A percentile compares a stretch with the other conserved stretches of the same genome.
Conservation (phyloP, 2,888 invertebrate species). For the Sesamia inferens region DNA sequence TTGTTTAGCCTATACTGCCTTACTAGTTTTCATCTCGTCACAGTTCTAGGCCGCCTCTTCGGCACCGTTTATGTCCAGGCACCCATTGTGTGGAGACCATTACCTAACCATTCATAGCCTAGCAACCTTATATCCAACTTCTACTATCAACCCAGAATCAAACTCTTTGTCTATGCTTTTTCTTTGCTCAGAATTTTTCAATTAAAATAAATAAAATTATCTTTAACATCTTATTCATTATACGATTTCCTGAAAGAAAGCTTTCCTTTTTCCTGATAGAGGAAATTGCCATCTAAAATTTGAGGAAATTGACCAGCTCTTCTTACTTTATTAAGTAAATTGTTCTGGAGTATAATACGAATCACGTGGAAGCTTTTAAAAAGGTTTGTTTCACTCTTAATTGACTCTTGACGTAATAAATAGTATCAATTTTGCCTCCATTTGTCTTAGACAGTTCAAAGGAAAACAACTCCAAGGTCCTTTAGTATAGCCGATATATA, state of each 20-base stretch:
- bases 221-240: constrained; percentile 15
- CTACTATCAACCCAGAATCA: not conserved
- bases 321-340: constrained; percentile 24
- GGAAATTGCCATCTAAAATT: constrained; percentile 38
- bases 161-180: not conserved
- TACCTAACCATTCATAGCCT: not conserved
- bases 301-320: constrained; percentile 35
- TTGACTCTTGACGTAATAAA: not conserved
- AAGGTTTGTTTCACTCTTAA: not conserved
- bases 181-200: not conserved
- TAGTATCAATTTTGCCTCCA: not conserved
- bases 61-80: not conserved
- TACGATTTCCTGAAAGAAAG: constrained; percentile 12
- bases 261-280: constrained; percentile 15
- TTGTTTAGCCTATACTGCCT: not conserved
- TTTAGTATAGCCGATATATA: too few species aligned
- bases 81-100: not conserved
- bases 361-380: not conserved
- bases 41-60: not conserved
- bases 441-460: not conserved
- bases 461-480: too few species aligned
- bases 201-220: constrained; percentile 12
- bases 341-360: not conserved
- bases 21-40: not conserved
- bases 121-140: not conserved